phyloP scores from a whole-genome alignment of 2,113 vertebrate species.

The Sturnira hondurensis region DNA sequence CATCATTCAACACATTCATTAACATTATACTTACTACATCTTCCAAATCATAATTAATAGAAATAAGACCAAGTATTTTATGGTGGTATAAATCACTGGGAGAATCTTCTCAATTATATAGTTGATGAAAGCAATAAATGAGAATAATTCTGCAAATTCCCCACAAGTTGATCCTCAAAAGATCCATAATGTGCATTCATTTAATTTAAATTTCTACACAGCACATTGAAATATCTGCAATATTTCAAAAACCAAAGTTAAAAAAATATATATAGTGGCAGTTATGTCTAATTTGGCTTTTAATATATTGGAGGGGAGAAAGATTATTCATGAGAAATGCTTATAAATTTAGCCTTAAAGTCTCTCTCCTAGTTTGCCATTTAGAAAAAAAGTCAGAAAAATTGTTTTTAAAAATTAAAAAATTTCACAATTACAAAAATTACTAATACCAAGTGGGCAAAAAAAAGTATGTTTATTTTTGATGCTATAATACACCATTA shows the following conservation, averaged over 20 bases:
- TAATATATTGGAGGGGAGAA: neutral
- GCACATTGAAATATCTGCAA: conserved; percentile 42
- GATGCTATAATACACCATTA: neutral
- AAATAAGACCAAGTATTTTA: conserved; percentile 67
- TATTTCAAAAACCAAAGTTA: conserved; percentile 48
- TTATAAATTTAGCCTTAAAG: neutral
- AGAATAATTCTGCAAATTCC: conserved; percentile 69
- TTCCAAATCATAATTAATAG: conserved; percentile 73
- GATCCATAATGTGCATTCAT: conserved; percentile 44
- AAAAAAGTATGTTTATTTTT: neutral
- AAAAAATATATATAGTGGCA: conserved; percentile 47
- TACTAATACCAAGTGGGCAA: neutral
- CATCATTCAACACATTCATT: conserved; percentile 73
- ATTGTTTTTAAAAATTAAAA: neutral
- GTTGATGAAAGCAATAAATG: conserved; percentile 73
- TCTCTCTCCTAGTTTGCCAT: neutral
- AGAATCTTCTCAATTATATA: conserved; percentile 67
- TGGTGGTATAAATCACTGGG: conserved; percentile 62
- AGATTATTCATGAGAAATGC: conserved; percentile 30
- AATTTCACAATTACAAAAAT: conserved; percentile 10
- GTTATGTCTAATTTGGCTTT: conserved; percentile 44
- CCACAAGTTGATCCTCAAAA: conserved; percentile 48
- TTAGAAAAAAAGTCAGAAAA: conserved; percentile 30
- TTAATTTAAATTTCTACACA: conserved; percentile 54
- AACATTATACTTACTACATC: conserved; percentile 64